Conservation (phyloP, 2,797 vertebrate species). For the Brachymystax lenok region DNA sequence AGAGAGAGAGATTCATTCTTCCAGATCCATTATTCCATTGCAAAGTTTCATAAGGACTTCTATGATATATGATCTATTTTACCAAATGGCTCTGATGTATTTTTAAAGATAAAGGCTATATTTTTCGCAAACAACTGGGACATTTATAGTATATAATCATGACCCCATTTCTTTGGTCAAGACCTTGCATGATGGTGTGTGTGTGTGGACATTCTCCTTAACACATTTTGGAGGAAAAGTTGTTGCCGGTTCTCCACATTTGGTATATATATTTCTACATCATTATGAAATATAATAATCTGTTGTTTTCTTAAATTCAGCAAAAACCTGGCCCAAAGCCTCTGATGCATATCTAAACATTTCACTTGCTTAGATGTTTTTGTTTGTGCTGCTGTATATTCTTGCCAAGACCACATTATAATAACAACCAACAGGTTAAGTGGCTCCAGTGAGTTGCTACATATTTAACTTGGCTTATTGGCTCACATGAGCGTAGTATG, state of each 20-base stretch:
- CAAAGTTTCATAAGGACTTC: neutral
- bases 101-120: neutral
- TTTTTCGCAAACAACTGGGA: neutral
- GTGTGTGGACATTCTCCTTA: neutral
- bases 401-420: neutral
- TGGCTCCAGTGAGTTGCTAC: constrained; percentile 2
- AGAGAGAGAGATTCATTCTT: neutral
- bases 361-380: neutral
- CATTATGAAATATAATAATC: neutral
- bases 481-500: constrained; percentile 33
- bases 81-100: neutral
- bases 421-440: neutral
- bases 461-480: constrained; percentile 16
- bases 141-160: too few relatives aligned
- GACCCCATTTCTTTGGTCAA: too few relatives aligned
- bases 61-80: neutral
- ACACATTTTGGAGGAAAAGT: neutral
- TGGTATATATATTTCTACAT: neutral
- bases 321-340: neutral
- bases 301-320: too few relatives aligned
- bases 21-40: neutral
- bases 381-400: neutral
- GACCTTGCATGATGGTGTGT: neutral
- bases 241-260: neutral
- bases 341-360: neutral